These are phyloP conservation scores for Myotis lucifugus DNA, from an alignment of 2,113 vertebrate genomes.

Conservation along the genomic window DNA sequence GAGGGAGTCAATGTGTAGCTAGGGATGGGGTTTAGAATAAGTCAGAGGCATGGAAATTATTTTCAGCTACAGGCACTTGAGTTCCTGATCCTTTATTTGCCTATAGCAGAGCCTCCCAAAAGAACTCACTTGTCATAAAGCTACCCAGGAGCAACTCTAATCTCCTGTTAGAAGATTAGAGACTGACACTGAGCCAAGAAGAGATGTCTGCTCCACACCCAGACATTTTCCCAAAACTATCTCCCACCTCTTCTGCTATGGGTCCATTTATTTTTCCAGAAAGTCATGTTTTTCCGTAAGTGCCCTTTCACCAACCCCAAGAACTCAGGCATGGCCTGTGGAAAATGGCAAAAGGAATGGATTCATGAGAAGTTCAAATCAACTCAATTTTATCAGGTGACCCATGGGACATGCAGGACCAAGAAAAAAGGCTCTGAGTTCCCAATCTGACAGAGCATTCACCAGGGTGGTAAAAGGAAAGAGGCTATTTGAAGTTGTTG, in stretches of 20 bases:
- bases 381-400: background rate
- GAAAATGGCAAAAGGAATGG: background rate
- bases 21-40: background rate
- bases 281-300: background rate
- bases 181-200: background rate
- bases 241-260: background rate
- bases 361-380: background rate
- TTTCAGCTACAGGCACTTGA: background rate
- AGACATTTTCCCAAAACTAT: background rate
- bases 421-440: background rate
- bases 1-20: background rate
- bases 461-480: background rate
- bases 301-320: background rate
- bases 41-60: background rate
- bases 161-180: background rate
- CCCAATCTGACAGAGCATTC: background rate
- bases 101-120: background rate
- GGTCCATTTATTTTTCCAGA: background rate
- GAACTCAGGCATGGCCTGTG: background rate
- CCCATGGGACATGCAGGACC: background rate
- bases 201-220: background rate
- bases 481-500: background rate
- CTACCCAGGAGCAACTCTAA: background rate
- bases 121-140: background rate
- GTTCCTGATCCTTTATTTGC: background rate